These are phyloP conservation scores for Alces alces DNA, from an alignment of 2,113 vertebrate species.

Conservation along the genomic window DNA sequence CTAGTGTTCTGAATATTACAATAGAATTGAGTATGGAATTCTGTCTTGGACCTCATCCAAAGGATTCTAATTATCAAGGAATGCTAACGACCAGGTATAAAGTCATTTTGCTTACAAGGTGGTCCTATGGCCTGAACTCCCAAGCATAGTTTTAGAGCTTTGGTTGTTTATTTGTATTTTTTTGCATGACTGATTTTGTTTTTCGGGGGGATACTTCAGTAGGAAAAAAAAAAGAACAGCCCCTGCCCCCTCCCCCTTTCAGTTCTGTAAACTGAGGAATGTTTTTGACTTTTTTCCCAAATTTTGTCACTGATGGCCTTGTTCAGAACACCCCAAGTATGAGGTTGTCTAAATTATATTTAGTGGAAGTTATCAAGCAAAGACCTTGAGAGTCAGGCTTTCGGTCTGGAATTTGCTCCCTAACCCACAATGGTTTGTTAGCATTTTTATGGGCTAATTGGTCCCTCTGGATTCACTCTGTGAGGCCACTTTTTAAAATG, in stretches of 20 bases:
- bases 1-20: conserved; percentile 59
- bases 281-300: conserved; percentile 11
- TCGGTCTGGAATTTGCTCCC: conserved; percentile 55
- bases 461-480: conserved; percentile 21
- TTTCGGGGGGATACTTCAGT: not conserved
- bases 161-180: conserved; percentile 27
- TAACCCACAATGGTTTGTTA: conserved; percentile 44
- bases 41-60: conserved; percentile 58
- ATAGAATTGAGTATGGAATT: conserved; percentile 60
- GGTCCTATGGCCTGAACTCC: not conserved
- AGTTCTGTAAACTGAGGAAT: conserved; percentile 13
- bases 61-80: conserved; percentile 55
- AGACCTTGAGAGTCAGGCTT: conserved; percentile 41
- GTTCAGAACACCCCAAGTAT: not conserved
- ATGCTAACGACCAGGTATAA: conserved; percentile 41
- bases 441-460: conserved; percentile 54
- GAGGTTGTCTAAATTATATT: conserved; percentile 39
- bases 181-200: not conserved
- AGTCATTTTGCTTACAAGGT: conserved; percentile 53
- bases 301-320: not conserved
- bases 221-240: not conserved
- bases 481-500: conserved; percentile 4
- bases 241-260: not conserved
- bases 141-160: conserved; percentile 1
- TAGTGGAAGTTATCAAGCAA: conserved; percentile 43